Base-by-base conservation (phyloP, 2,113 vertebrate genomes). In the Laterallus jamaicensis region DNA sequence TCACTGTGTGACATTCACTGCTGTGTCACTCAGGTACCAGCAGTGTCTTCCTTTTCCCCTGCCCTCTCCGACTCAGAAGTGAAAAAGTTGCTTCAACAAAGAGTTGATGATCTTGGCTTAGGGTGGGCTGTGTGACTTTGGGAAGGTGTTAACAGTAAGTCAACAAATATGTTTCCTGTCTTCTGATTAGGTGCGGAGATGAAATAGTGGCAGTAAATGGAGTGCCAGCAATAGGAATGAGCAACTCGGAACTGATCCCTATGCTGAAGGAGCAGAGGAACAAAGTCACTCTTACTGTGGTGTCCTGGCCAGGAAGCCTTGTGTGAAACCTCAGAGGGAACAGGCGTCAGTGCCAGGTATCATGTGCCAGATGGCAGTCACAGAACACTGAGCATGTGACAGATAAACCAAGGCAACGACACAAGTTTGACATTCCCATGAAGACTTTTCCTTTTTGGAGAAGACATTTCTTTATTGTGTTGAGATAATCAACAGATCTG, bases 201-300 rank as follows among this genome's bases (percentile, higher is more conserved):
- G 99, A 99, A 95, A 99, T 99, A 3, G 99, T 99, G 93, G 99
- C 99, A 1, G 99, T 99, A 42, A 99, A 99, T 1, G 99, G 99
- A 40, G 98, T 98, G 47, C 98, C 98, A 6, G 99, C 99, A 0
- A 97, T 98, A 15, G 99, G 99, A 64, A 99, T 99, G 99, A 99
- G 99, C 98, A 99, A 99, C 97, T 98, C 98, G 0, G 98, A 99
- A 19, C 97, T 99, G 21, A 99, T 99, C 96, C 99, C 99, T 0
- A 99, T 99, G 98, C 97, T 99, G 88, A 99, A 99, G 94, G 98
- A 99, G 91, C 99, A 99, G 90, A 99, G 98, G 97, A 99, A 99
- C 94, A 99, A 96, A 97, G 99, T 99, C 71, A 98, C 98, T 0
- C 97, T 99, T 39, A 99, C 99, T 0, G 99, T 99, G 87, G 99